A percentile compares a stretch with the other conserved stretches of the same genome.
Conservation (phyloP, 2,888 invertebrate genomes). For the Siphlonurus alternatus region DNA sequence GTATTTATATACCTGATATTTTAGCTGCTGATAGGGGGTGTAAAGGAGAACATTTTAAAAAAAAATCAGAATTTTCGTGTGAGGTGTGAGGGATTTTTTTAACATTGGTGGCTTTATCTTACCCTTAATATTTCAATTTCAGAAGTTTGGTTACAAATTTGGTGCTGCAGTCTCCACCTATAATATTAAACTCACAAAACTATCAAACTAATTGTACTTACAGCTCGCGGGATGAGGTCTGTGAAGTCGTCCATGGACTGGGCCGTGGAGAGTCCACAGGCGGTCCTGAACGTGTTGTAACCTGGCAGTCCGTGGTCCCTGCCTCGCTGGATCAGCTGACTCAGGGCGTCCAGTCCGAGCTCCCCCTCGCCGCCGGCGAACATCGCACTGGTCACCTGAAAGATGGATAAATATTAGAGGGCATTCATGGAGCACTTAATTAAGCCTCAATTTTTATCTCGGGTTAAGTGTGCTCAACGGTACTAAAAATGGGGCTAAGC, state of each 20-base stretch:
- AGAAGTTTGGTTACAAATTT: background rate
- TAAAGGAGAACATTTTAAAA: too few species aligned
- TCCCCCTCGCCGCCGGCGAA: background rate
- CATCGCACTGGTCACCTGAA: slow-evolving; percentile 6
- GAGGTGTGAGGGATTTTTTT: too few species aligned
- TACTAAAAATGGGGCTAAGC: too few species aligned
- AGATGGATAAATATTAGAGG: background rate
- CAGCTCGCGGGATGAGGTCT: slow-evolving; percentile 9
- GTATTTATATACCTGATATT: too few species aligned
- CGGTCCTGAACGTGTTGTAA: slow-evolving; percentile 20
- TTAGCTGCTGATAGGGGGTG: too few species aligned
- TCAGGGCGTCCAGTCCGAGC: slow-evolving; percentile 15
- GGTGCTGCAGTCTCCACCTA: background rate
- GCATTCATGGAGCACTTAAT: too few species aligned
- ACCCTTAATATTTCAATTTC: background rate
- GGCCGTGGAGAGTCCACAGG: slow-evolving; percentile 18
- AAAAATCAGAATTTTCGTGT: too few species aligned
- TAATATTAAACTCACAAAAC: too few species aligned
- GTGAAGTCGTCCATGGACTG: slow-evolving; percentile 14
- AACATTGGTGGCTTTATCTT: too few species aligned
- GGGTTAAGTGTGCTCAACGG: too few species aligned
- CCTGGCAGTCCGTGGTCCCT: slow-evolving; percentile 16
- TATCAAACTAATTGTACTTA: too few species aligned
- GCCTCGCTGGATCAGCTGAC: slow-evolving; percentile 16
- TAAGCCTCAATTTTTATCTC: too few species aligned